Evolutionary conservation across 1,140 invertebrate species (phyloP).

Genomic region (Panagrolaimus sp.): DNA sequence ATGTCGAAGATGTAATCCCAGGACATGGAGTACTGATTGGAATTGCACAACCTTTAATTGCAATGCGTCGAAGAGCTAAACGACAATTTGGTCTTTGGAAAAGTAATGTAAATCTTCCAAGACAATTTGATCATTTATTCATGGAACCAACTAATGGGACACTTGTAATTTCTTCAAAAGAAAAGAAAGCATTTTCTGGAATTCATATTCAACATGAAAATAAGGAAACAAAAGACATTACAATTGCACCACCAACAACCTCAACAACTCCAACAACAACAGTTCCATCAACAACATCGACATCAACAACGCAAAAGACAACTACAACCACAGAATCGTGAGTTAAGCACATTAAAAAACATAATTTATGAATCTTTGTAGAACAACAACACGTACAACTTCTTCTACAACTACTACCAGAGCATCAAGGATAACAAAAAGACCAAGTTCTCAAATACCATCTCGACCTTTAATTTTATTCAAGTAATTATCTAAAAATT

Average conservation of each 20-base stretch:
- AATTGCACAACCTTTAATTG: conserved; percentile 40
- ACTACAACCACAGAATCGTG: neutral
- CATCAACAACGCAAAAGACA: neutral
- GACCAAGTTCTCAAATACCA: neutral
- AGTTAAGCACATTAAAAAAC: neutral
- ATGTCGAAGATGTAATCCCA: conserved; percentile 35
- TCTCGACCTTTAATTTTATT: neutral
- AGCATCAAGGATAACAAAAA: neutral
- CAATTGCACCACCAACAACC: neutral
- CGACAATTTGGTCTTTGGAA: conserved; percentile 11
- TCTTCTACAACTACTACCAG: neutral
- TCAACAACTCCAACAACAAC: conserved; percentile 17
- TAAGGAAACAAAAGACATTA: conserved; percentile 1
- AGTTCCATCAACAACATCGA: neutral
- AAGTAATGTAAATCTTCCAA: neutral
- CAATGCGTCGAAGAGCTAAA: conserved; percentile 22
- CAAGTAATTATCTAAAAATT: neutral
- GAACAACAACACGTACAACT: neutral
- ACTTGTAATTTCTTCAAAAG: too few relatives aligned
- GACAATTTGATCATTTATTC: conserved; percentile 45
- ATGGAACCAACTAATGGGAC: conserved; percentile 30
- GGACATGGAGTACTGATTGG: conserved; percentile 46
- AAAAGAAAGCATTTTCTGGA: conserved; percentile 19
- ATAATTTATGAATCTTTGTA: neutral
- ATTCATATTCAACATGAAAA: conserved; percentile 21